Evolutionary conservation across 2,113 vertebrate species (phyloP).

Genomic region (Hippocampus abdominalis): DNA sequence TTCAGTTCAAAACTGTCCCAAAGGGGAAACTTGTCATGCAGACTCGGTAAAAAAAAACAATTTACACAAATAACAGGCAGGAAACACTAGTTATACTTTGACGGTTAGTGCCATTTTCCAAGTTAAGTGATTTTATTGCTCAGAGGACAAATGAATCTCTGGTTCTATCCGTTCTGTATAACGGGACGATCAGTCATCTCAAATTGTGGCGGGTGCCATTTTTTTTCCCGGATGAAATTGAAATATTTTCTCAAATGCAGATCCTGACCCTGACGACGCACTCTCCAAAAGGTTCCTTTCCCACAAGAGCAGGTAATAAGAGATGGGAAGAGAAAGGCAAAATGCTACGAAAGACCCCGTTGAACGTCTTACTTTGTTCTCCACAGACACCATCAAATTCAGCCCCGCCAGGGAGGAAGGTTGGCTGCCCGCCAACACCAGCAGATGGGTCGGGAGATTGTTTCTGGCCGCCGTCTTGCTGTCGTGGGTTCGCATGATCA

Average conservation of each 20-base stretch:
- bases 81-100: too few species aligned
- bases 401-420: not conserved
- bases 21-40: too few species aligned
- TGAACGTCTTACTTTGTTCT: not conserved
- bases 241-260: slow-evolving; percentile 10
- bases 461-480: slow-evolving; percentile 27
- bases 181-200: not conserved
- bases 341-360: not conserved
- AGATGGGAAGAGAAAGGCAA: not conserved
- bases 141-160: not conserved
- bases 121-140: not conserved
- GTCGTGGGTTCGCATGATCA: slow-evolving; percentile 22
- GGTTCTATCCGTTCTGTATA: not conserved
- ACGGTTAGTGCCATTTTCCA: not conserved
- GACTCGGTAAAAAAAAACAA: too few species aligned
- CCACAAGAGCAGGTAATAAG: slow-evolving; percentile 38
- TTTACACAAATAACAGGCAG: too few species aligned
- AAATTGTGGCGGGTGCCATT: not conserved
- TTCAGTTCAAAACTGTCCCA: too few species aligned
- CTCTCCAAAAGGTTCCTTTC: slow-evolving; percentile 5
- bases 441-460: slow-evolving; percentile 18
- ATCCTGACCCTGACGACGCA: not conserved
- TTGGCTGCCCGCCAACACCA: not conserved
- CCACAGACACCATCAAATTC: not conserved
- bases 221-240: slow-evolving; percentile 10